Conservation (phyloP, 1,140 invertebrate genomes). For the Andricus grossulariae region DNA sequence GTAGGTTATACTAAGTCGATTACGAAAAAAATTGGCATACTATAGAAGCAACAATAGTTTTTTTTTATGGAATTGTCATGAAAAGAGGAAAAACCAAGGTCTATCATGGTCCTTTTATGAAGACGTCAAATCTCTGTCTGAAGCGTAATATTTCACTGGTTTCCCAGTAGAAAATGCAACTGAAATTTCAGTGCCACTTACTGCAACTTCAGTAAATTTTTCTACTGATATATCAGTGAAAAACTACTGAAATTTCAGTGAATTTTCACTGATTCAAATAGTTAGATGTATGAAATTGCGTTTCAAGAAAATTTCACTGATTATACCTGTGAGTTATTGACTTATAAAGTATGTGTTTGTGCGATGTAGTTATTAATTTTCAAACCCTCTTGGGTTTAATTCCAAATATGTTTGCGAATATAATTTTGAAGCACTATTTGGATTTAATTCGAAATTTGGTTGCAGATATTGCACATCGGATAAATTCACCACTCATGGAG, state of each 20-base stretch:
- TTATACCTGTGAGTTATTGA: not conserved
- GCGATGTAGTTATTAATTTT: constrained; percentile 19
- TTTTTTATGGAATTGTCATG: too few species aligned
- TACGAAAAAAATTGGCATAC: too few species aligned
- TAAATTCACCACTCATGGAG: not conserved
- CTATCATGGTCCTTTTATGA: too few species aligned
- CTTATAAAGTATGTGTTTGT: constrained; percentile 23
- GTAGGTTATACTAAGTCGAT: too few species aligned
- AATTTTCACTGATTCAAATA: too few species aligned
- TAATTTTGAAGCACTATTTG: not conserved
- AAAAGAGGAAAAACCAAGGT: too few species aligned
- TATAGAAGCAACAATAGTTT: too few species aligned
- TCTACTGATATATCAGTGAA: not conserved
- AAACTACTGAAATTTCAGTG: too few species aligned
- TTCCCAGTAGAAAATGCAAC: not conserved
- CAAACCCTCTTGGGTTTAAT: constrained; percentile 13
- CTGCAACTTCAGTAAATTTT: not conserved
- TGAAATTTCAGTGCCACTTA: not conserved
- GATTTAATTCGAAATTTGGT: constrained; percentile 23
- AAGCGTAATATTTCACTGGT: too few species aligned
- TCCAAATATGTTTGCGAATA: constrained; percentile 1
- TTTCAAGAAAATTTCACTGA: not conserved
- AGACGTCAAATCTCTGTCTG: too few species aligned
- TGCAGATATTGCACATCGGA: not conserved
- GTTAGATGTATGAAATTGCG: too few species aligned